Percentiles rank a stretch among this genome's conserved stretches.
Evolutionary conservation across 2,888 invertebrate species (phyloP).

Genomic region (Strigamia maritima): DNA sequence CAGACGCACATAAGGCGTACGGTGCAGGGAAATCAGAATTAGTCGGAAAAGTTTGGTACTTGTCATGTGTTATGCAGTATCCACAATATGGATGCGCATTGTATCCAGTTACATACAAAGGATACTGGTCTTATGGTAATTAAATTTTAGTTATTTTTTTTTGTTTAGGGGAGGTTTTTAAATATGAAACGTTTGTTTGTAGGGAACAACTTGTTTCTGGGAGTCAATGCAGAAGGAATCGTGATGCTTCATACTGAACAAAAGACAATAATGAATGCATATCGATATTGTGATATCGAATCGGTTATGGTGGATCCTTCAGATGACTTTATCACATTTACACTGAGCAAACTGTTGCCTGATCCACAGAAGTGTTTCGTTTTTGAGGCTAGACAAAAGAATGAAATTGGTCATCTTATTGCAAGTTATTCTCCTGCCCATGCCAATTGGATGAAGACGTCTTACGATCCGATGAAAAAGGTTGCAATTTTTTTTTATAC

Average conservation of each 20-base stretch:
- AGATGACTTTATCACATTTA: slow-evolving; percentile 86
- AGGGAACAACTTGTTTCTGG: slow-evolving; percentile 65
- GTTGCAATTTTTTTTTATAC: slow-evolving; percentile 35
- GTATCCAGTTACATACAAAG: slow-evolving; percentile 85
- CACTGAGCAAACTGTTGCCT: slow-evolving; percentile 66
- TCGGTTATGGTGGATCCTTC: slow-evolving; percentile 86
- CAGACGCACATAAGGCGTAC: slow-evolving; percentile 59
- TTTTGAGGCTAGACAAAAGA: slow-evolving; percentile 83
- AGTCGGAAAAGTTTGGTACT: slow-evolving; percentile 86
- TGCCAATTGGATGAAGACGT: slow-evolving; percentile 59
- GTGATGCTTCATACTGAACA: slow-evolving; percentile 87
- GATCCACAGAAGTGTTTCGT: slow-evolving; percentile 82
- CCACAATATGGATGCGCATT: slow-evolving; percentile 84
- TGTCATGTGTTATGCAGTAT: slow-evolving; percentile 95
- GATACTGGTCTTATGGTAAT: slow-evolving; percentile 85
- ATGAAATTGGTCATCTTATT: slow-evolving; percentile 87
- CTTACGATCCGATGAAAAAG: slow-evolving; percentile 45
- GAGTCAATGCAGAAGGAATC: slow-evolving; percentile 85
- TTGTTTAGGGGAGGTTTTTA: background rate
- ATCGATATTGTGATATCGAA: slow-evolving; percentile 85
- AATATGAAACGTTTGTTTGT: background rate
- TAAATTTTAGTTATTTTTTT: background rate
- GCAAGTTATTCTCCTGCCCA: slow-evolving; percentile 85
- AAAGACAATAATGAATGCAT: slow-evolving; percentile 86
- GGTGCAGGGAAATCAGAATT: slow-evolving; percentile 87